phyloP scores from a whole-genome alignment of 2,888 invertebrate species.

The Drosophila demipolita region DNA sequence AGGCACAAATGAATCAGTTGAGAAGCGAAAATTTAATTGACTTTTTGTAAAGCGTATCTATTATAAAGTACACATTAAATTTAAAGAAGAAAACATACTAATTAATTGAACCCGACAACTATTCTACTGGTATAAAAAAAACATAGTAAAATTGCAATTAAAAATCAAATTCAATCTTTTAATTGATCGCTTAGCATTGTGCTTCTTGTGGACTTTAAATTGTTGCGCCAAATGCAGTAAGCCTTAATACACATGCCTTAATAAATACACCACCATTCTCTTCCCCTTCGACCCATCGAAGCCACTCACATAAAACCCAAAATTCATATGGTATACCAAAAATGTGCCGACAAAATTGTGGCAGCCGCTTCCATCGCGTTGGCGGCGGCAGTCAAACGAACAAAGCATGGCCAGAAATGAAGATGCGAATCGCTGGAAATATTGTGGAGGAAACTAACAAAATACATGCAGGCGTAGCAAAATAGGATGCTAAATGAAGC shows the following conservation, averaged over 20 bases:
- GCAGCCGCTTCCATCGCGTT: slow-evolving; percentile 28
- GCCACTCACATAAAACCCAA: slow-evolving; percentile 31
- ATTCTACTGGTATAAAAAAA: background rate
- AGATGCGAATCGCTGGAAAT: slow-evolving; percentile 31
- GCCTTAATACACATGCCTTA: background rate
- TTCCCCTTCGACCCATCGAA: background rate
- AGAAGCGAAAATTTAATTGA: background rate
- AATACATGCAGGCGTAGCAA: slow-evolving; percentile 16
- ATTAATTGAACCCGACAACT: background rate
- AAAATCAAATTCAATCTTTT: background rate
- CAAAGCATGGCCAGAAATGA: slow-evolving; percentile 33
- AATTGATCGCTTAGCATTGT: slow-evolving; percentile 9
- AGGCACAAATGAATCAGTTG: background rate
- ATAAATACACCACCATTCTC: background rate
- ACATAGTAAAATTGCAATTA: background rate
- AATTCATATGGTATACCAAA: slow-evolving; percentile 70
- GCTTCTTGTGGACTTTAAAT: slow-evolving; percentile 15
- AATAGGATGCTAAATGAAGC: slow-evolving; percentile 58
- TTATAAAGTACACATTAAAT: background rate
- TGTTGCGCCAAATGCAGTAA: slow-evolving; percentile 14
- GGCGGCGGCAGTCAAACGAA: slow-evolving; percentile 39
- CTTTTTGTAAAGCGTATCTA: background rate
- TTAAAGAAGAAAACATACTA: background rate
- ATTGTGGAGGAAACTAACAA: background rate
- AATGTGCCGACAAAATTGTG: slow-evolving; percentile 61